Evolutionary conservation across 2,797 vertebrate species (phyloP), one percentile per base, ranked within the genome.

Genomic region (Urophycis tenuis): DNA sequence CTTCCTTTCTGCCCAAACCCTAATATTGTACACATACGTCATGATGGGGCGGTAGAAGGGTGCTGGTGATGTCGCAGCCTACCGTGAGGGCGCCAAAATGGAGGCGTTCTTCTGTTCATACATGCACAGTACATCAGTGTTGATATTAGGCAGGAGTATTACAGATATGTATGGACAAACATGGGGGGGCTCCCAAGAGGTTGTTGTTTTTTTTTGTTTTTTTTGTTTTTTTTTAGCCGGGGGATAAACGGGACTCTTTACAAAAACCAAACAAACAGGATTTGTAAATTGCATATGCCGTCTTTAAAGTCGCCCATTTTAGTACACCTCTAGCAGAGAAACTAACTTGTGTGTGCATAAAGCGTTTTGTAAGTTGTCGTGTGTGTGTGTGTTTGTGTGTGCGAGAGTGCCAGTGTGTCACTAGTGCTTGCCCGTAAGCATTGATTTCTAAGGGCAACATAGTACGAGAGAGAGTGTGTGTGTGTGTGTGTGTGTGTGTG

Each of bases 351-450:
- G 60, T 60, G 53, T 60, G 53, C n/a, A 25, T 67, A 67, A 67
- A 67, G 60, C 60, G 25, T 67, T 64, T 64, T 53, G 74, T 83
- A 79, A 81, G 78, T 85, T 76, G 80, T 22, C 81, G 73, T 81
- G 77, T 85, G 74, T 84, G 67, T 82, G n/a, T n/a, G n/a, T n/a
- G n/a, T n/a, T n/a, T n/a, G n/a, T n/a, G n/a, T n/a, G n/a, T n/a
- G n/a, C n/a, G n/a, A n/a, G n/a, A n/a, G n/a, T n/a, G 81, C 79
- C 74, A 80, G 77, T 86, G 77, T 89, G 83, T 89, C 87, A 87
- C 89, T 89, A 88, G 89, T 89, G 86, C 86, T 86, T 87, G 88
- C 88, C 84, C 88, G 88, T 89, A 67, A 67, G 60, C 60, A 67
- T 29, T 5, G 60, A 60, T 60, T 60, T 60, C 79, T 85, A 49